These are phyloP conservation scores for Rhagonycha fulva DNA, from an alignment of 2,888 invertebrate genomes.

Conservation along the genomic window DNA sequence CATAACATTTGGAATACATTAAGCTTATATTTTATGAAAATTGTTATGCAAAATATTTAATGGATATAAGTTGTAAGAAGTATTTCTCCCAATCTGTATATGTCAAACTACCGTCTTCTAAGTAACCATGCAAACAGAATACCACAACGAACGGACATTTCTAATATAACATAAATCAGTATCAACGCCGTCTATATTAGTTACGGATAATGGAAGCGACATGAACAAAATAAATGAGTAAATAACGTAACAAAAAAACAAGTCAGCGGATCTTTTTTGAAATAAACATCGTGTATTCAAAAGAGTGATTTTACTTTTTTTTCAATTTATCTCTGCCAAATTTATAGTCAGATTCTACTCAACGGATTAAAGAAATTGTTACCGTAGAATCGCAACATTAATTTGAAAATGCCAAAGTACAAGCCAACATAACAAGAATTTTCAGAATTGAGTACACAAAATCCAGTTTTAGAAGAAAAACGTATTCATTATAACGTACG, in stretches of 20 bases:
- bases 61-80: conserved; percentile 12
- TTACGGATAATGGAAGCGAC: conserved; percentile 16
- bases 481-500: conserved; percentile 34
- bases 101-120: conserved; percentile 17
- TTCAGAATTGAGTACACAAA: conserved; percentile 34
- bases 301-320: conserved; percentile 16
- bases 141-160: conserved; percentile 11
- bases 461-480: conserved; percentile 33
- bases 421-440: conserved; percentile 33
- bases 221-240: conserved; percentile 14
- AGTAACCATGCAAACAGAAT: conserved; percentile 12
- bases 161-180: conserved; percentile 17
- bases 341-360: conserved; percentile 23
- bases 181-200: conserved; percentile 15
- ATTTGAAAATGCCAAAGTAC: conserved; percentile 29
- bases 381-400: conserved; percentile 30
- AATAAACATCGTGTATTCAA: conserved; percentile 13
- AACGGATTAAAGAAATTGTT: conserved; percentile 30
- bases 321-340: conserved; percentile 25
- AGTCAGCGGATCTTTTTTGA: conserved; percentile 8
- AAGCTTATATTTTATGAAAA: background rate
- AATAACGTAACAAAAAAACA: conserved; percentile 16
- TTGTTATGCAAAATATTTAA: conserved; percentile 4
- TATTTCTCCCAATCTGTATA: conserved; percentile 12
- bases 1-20: background rate